Evolutionary conservation across 2,113 vertebrate species (phyloP), one percentile per base, ranked within the genome.

Genomic region (Brachypodius melanocephalos): DNA sequence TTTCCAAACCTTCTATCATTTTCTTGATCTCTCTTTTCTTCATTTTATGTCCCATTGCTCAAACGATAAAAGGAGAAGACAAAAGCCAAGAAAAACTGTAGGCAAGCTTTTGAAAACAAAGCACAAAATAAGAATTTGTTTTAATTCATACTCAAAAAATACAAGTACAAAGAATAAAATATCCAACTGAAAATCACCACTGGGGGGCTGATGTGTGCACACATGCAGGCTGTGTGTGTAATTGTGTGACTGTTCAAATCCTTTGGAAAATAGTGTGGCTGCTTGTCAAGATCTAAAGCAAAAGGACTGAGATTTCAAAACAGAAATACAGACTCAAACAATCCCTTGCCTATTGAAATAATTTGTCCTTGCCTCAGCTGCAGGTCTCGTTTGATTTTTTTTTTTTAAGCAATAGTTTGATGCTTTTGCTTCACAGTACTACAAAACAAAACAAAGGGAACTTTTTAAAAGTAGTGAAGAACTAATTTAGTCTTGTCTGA

Each of bases 301-400:
- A 92, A 97, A 93, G 31, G 79, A 78, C 59, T 62, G 68, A 73
- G 78, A 88, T 93, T 91, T 96, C 88, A 95, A 91, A 92, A 95
- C 82, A 93, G 95, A 96, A 96, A 92, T 90, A 90, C 34, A 87
- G 81, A 94, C 61, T 97, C 94, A 96, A 88, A 95, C 74, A 96
- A 95, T 95, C 94, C 91, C 93, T 86, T 92, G 90, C 82, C 95
- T 96, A 93, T 94, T 97, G 95, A 96, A 97, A 96, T 97, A 95
- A 95, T 95, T 95, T 96, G 96, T 95, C 96, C 96, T 97, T 97
- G 96, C 67, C 95, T 96, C 95, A 97, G 96, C 93, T 93, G 97
- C 83, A 85, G 95, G 91, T 95, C 95, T 95, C 17, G 17, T 94
- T 95, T 94, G 96, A 96, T 84, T 88, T 94, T 75, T 67, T 81